These are phyloP conservation scores for Haemorhous mexicanus DNA, from an alignment of 2,113 vertebrate species.

Conservation along the genomic window DNA sequence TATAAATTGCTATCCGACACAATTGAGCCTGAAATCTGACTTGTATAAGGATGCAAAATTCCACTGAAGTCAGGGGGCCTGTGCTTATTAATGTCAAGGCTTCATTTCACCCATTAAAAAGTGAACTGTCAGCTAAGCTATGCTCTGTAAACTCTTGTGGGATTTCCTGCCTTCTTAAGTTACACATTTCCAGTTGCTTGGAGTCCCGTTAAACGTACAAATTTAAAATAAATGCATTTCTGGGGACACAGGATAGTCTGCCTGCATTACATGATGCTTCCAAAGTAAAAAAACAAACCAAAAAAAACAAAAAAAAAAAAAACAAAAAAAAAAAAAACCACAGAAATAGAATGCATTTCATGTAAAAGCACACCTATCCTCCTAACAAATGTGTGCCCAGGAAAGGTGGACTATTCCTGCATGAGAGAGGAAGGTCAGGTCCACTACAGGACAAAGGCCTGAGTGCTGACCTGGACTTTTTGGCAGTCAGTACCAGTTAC, in stretches of 20 bases:
- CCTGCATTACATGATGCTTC: background rate
- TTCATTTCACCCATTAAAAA: constrained; percentile 58
- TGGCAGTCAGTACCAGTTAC: background rate
- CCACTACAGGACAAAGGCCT: background rate
- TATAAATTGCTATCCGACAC: constrained; percentile 16
- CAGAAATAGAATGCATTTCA: background rate
- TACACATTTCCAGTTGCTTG: background rate
- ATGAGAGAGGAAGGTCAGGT: background rate
- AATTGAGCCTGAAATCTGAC: constrained; percentile 39
- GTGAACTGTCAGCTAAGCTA: constrained; percentile 38
- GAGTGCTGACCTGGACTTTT: background rate
- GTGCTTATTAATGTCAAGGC: constrained; percentile 45
- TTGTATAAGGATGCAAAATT: constrained; percentile 14
- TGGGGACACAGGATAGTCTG: background rate
- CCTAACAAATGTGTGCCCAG: background rate
- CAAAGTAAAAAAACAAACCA: background rate
- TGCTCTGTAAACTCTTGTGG: constrained; percentile 18
- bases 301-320: background rate
- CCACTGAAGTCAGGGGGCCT: constrained; percentile 23
- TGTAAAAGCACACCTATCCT: background rate
- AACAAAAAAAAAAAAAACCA: background rate
- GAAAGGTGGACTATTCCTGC: background rate
- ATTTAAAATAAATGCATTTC: constrained; percentile 1
- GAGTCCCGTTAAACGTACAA: background rate
- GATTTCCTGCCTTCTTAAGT: constrained; percentile 56